Base-by-base conservation (phyloP, 1,140 invertebrate genomes). In the Leucophenga varia region DNA sequence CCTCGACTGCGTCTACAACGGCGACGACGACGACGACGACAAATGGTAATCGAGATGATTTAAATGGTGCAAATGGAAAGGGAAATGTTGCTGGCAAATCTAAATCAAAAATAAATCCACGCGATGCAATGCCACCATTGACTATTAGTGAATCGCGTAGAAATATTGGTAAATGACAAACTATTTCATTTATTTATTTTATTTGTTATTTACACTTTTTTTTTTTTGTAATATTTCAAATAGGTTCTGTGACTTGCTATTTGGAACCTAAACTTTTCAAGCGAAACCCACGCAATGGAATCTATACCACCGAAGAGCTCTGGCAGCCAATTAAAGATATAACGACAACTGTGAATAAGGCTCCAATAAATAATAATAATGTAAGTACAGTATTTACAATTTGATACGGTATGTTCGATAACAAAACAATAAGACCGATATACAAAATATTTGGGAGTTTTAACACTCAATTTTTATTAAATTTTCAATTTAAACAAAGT, bases 321-420 rank as follows among this genome's bases (percentile, higher is more conserved):
- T 89, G 87, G 87, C 80, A 84, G 58, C 82, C 81, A 13, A 78
- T 89, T 32, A 84, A 84, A 75, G 83, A 85, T 32, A 87, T 89
- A 31, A 79, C 81, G 3, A 71, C 68, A n/a, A 72, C 68, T 12
- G 67, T 72, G 30, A 40, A 51, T 17, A 65, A 64, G 45, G 41
- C 53, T 25, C 38, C 55, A 14, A 56, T 64, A 41, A 57, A 32
- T 46, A 58, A 61, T 28, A 64, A 64, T 46, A 64, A 71, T 41
- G 35, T 50, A 32, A 52, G 49, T 39, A 28, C 6, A 6, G 25
- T 7, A 12, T 28, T 28, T 28, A 6, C 25, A n/a, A n/a, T n/a
- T n/a, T n/a, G n/a, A n/a, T n/a, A n/a, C n/a, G n/a, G n/a, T n/a
- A n/a, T n/a, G n/a, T n/a, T n/a, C n/a, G n/a, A n/a, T n/a, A n/a